Conservation (phyloP, 2,888 invertebrate genomes). For the Autographa pulchrina region DNA sequence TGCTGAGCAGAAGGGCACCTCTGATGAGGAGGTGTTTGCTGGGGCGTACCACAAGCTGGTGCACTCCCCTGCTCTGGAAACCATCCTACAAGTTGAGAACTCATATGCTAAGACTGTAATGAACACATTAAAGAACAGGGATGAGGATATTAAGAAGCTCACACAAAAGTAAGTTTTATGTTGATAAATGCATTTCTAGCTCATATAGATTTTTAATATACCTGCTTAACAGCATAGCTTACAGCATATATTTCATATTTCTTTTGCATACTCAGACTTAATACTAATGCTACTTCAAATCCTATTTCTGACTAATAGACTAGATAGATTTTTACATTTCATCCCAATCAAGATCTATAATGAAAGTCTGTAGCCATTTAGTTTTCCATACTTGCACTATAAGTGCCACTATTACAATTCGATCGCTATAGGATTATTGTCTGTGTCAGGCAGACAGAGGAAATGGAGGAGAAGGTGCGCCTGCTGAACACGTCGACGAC, state of each 20-base stretch:
- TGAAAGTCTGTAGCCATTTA: too few relatives aligned
- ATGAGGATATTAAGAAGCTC: conserved; percentile 92
- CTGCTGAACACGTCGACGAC: conserved; percentile 93
- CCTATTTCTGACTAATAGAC: too few relatives aligned
- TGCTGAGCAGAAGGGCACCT: conserved; percentile 94
- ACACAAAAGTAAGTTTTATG: conserved; percentile 88
- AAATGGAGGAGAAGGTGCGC: conserved; percentile 96
- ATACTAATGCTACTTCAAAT: too few relatives aligned
- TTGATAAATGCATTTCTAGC: too few relatives aligned
- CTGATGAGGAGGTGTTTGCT: conserved; percentile 96
- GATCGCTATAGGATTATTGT: not conserved
- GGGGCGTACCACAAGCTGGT: conserved; percentile 95
- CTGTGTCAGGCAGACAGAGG: conserved; percentile 94
- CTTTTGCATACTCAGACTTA: too few relatives aligned
- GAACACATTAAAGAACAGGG: conserved; percentile 92
- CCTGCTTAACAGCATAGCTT: too few relatives aligned
- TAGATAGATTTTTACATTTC: too few relatives aligned
- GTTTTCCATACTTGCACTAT: too few relatives aligned
- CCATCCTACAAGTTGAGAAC: conserved; percentile 96
- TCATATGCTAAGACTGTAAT: conserved; percentile 95
- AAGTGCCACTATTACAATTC: too few relatives aligned
- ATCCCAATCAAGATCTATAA: too few relatives aligned
- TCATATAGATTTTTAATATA: too few relatives aligned
- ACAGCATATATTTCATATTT: too few relatives aligned
- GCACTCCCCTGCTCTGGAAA: conserved; percentile 96